These are phyloP conservation scores for Cerastoderma edule DNA, from an alignment of 2,888 invertebrate genomes.

Conservation along the genomic window DNA sequence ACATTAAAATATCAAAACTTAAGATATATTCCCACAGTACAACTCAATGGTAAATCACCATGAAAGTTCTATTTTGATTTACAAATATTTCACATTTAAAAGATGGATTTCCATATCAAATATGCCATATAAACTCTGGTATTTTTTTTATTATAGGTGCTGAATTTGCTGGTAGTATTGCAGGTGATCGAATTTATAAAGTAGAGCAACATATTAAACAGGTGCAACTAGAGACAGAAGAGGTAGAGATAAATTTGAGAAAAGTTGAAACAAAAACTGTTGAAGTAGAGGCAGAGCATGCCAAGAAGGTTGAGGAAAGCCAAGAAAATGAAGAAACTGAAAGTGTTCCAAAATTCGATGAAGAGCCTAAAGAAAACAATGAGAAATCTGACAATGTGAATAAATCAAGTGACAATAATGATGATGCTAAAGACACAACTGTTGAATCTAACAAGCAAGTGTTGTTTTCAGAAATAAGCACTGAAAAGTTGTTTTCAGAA, in stretches of 20 bases:
- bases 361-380: neutral
- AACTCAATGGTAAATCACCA: neutral
- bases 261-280: conserved; percentile 54
- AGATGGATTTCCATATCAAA: neutral
- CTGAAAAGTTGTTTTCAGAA: too few species aligned
- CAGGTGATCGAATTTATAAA: conserved; percentile 53
- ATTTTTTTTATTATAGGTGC: conserved; percentile 38
- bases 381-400: neutral
- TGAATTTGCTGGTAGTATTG: conserved; percentile 48
- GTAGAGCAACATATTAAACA: conserved; percentile 44
- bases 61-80: neutral
- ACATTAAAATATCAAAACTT: neutral
- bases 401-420: neutral
- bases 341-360: neutral
- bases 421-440: neutral
- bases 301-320: conserved; percentile 42
- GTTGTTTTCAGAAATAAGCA: too few species aligned
- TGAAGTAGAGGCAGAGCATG: conserved; percentile 52
- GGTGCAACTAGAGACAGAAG: conserved; percentile 31
- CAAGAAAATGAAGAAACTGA: conserved; percentile 30
- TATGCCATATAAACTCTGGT: neutral
- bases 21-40: neutral
- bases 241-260: conserved; percentile 48
- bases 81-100: neutral
- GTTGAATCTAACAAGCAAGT: neutral